Evolutionary conservation across 2,888 invertebrate genomes (phyloP), one percentile per base, ranked within the genome.

Genomic region (Ganaspis brasiliensis): DNA sequence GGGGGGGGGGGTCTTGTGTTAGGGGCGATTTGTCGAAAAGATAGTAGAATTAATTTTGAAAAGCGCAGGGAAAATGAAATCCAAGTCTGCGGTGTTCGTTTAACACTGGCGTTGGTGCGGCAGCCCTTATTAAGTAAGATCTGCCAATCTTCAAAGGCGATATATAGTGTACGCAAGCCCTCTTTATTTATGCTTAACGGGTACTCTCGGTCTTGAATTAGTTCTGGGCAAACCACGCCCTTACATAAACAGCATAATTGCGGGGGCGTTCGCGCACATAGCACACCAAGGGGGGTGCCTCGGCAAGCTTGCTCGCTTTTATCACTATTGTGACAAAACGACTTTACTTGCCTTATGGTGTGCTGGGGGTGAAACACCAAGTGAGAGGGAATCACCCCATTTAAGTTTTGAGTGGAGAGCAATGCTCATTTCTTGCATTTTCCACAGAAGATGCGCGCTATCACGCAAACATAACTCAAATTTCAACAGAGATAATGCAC

Each of bases 221-320:
- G 86, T 85, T 82, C 77, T 77, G 72, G 79, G 79, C 82, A 83
- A 85, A 84, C 90, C 91, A 89, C 91, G 89, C 90, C 90, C 89
- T 90, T 88, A 89, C 89, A 88, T 89, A 91, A 91, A 89, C 89
- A 87, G 88, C 86, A 85, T 90, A 90, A 91, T 91, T 90, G 91
- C 88, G 88, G 87, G 89, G 91, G 91, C 87, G 90, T 91, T 85
- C 81, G 85, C 70, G 77, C 76, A 63, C 57, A 71, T 63, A 67
- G 49, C 21, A 63, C 74, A 56, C 75, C 61, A 40, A 73, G 77
- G 76, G 49, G n/a, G 57, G 55, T 52, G 56, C 35, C 16, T 76
- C 49, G 31, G 63, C 72, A 59, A 49, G 75, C 71, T 61, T 59
- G 73, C 76, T 78, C 77, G 84, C 85, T 89, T 89, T 88, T 90